Conservation (phyloP, 1,140 invertebrate species). For the Piezodorus guildinii region DNA sequence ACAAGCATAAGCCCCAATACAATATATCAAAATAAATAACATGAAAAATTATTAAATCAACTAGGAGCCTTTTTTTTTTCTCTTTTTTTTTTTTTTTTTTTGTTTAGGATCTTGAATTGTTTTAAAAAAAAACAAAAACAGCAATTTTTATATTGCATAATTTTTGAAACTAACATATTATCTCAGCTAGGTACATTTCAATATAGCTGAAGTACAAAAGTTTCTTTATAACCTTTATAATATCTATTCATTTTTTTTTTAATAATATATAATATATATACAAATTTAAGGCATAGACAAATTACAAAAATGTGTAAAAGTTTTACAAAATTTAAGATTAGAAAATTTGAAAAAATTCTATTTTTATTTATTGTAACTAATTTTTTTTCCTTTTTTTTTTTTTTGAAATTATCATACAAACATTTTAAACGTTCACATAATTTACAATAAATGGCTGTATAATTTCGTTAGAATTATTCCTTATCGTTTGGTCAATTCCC, state of each 20-base stretch:
- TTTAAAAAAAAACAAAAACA: no score
- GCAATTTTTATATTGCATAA: background rate
- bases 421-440: background rate
- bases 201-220: constrained; percentile 4
- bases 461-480: background rate
- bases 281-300: constrained; percentile 6
- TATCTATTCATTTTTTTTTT: background rate
- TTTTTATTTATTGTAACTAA: background rate
- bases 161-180: background rate
- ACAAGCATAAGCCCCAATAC: no score
- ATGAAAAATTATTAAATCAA: no score
- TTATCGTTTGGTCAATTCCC: constrained; percentile 9
- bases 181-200: constrained; percentile 2
- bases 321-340: constrained; percentile 4
- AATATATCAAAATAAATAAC: no score
- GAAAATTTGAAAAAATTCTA: constrained; percentile 12
- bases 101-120: no score
- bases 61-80: no score
- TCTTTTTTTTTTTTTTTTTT: no score
- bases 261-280: background rate
- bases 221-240: background rate
- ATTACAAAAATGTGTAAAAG: constrained; percentile 10
- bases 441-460: constrained; percentile 1
- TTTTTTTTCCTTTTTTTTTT: no score
- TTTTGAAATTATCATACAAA: background rate